These are phyloP conservation scores for Muscicapa comitata DNA, from an alignment of 2,797 vertebrate species.

Conservation along the genomic window DNA sequence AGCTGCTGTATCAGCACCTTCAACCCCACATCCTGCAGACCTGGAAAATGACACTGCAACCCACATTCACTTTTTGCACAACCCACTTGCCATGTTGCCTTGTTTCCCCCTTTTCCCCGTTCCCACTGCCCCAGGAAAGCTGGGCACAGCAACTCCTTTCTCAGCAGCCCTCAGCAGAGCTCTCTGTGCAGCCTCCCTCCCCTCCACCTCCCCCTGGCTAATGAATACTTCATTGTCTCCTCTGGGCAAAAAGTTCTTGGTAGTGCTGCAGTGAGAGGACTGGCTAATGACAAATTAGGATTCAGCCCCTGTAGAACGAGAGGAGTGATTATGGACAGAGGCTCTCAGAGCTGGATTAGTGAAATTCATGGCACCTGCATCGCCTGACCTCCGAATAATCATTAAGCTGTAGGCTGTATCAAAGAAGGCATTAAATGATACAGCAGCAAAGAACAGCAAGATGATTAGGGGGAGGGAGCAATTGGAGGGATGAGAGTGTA, in stretches of 20 bases:
- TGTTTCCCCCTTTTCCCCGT: background rate
- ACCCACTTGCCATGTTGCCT: background rate
- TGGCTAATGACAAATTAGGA: constrained; percentile 73
- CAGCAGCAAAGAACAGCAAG: constrained; percentile 60
- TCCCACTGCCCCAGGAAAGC: constrained; percentile 12
- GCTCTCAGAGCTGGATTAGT: constrained; percentile 74
- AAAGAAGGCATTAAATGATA: constrained; percentile 79
- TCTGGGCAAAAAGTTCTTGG: constrained; percentile 61
- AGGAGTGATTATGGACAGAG: constrained; percentile 75
- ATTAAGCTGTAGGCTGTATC: constrained; percentile 77
- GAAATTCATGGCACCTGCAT: constrained; percentile 77
- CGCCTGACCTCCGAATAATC: constrained; percentile 78
- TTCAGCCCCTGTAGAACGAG: constrained; percentile 67
- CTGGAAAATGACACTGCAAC: background rate
- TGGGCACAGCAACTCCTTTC: constrained; percentile 64
- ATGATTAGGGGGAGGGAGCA: constrained; percentile 41
- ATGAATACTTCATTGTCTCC: constrained; percentile 75
- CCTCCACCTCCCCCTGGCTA: background rate
- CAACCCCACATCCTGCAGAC: background rate
- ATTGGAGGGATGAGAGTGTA: background rate
- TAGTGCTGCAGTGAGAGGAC: constrained; percentile 48
- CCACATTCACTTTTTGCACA: background rate
- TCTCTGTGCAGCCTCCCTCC: constrained; percentile 41
- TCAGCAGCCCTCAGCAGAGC: constrained; percentile 58
- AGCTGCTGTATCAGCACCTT: background rate